These are phyloP conservation scores for Fundulus diaphanus DNA, from an alignment of 2,797 vertebrate species.

Conservation along the genomic window DNA sequence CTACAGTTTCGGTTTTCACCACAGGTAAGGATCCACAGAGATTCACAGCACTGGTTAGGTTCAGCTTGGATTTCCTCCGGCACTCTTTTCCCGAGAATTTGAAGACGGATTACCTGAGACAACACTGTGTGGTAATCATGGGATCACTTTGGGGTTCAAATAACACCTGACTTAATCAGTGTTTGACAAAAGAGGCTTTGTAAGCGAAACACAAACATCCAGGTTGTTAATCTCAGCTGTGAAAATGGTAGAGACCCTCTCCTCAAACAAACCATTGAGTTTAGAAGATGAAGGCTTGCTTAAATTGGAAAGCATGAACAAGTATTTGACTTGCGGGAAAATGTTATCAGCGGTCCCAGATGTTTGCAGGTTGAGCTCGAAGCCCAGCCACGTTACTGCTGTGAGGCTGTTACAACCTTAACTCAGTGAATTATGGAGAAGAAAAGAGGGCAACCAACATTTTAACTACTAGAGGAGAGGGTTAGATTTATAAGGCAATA, in stretches of 20 bases:
- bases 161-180: constrained; percentile 33
- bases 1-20: background rate
- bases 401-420: background rate
- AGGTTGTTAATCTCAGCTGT: constrained; percentile 32
- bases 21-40: background rate
- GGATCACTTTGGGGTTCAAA: constrained; percentile 40
- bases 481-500: constrained; percentile 23
- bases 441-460: constrained; percentile 11
- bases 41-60: background rate
- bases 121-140: constrained; percentile 45
- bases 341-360: constrained; percentile 54
- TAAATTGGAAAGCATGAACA: constrained; percentile 31
- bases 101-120: constrained; percentile 44
- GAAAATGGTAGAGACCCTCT: constrained; percentile 42
- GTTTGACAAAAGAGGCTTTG: constrained; percentile 45
- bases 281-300: constrained; percentile 39
- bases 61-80: background rate
- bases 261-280: constrained; percentile 41
- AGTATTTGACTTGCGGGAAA: constrained; percentile 27
- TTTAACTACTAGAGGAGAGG: constrained; percentile 1
- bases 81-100: constrained; percentile 37
- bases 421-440: constrained; percentile 33
- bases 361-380: constrained; percentile 27
- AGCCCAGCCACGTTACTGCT: constrained; percentile 1
- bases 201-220: constrained; percentile 38